Conservation (phyloP, 2,113 vertebrate genomes). For the Noturus placidus region DNA sequence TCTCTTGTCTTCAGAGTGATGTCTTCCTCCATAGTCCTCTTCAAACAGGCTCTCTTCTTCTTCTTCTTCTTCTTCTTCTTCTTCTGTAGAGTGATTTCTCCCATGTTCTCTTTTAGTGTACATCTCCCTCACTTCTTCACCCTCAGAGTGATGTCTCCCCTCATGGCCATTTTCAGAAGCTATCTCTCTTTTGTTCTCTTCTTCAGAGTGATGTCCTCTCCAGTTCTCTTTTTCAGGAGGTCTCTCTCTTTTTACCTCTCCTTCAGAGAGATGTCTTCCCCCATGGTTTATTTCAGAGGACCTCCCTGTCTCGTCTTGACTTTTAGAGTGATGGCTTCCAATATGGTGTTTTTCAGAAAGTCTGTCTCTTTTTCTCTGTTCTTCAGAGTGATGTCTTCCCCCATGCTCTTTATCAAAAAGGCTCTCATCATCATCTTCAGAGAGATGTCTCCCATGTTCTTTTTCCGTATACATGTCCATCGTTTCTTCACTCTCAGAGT, state of each 20-base stretch:
- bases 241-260: background rate
- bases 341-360: background rate
- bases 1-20: constrained; percentile 7
- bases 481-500: background rate
- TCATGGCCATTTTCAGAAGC: constrained; percentile 14
- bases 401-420: background rate
- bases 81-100: constrained; percentile 17
- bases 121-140: background rate
- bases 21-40: constrained; percentile 14
- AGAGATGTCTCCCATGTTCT: constrained; percentile 2
- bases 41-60: constrained; percentile 13
- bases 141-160: background rate
- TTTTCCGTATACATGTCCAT: constrained; percentile 16
- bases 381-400: background rate
- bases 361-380: background rate
- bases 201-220: constrained; percentile 13
- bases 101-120: constrained; percentile 33
- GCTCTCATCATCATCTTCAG: background rate
- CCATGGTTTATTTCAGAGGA: background rate
- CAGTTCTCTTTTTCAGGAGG: background rate
- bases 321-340: background rate
- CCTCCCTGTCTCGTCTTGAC: background rate
- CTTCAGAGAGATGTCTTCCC: background rate
- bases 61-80: background rate
- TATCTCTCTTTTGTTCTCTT: background rate